Conservation (phyloP, 2,797 vertebrate genomes). For the Tangara arthus region DNA sequence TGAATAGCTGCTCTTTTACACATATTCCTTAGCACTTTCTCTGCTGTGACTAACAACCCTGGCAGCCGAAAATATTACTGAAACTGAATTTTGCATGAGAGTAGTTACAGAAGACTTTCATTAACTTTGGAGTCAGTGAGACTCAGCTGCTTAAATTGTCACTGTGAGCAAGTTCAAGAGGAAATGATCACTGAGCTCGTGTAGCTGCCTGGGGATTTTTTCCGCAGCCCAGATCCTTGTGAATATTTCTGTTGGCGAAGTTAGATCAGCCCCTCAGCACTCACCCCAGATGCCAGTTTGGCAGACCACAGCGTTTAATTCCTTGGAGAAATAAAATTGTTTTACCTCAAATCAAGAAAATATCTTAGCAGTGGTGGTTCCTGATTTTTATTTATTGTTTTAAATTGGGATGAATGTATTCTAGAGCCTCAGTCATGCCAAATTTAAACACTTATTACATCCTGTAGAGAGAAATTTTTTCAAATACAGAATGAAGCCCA, state of each 20-base stretch:
- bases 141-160: constrained; percentile 42
- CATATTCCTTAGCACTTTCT: neutral
- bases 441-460: neutral
- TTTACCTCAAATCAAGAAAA: neutral
- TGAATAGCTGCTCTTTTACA: neutral
- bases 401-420: neutral
- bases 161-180: neutral
- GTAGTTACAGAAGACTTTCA: constrained; percentile 11
- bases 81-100: constrained; percentile 56
- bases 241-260: constrained; percentile 25
- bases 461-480: neutral
- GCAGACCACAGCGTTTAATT: neutral
- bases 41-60: neutral
- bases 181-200: constrained; percentile 3
- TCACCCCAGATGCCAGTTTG: neutral
- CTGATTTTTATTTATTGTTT: neutral
- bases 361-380: neutral
- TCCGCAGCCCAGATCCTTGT: neutral
- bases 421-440: neutral
- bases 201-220: neutral
- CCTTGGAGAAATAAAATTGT: neutral
- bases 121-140: constrained; percentile 28
- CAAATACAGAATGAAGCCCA: neutral
- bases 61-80: neutral
- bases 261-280: neutral